Evolutionary conservation across 1,140 invertebrate species (phyloP).

Genomic region (Watersipora subatra): DNA sequence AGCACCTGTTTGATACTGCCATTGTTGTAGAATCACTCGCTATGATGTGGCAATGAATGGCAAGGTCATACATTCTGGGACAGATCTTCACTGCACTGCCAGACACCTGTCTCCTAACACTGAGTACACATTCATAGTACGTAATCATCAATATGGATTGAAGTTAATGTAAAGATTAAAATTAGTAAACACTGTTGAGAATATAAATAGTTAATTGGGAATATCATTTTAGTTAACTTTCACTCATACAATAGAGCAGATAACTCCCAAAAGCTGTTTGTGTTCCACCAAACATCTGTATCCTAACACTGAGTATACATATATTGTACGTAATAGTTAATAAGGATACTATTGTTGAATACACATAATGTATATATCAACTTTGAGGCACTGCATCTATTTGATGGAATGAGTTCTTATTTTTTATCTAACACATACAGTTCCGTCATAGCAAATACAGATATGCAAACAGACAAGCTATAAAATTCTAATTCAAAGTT

Average conservation of each 20-base stretch:
- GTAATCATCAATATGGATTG: slow-evolving; percentile 1
- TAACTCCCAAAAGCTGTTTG: not conserved
- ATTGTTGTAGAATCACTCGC: too few relatives aligned
- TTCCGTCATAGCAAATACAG: too few relatives aligned
- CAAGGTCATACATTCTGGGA: slow-evolving; percentile 34
- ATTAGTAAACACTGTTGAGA: not conserved
- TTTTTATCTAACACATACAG: too few relatives aligned
- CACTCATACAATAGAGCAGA: not conserved
- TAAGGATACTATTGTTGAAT: not conserved
- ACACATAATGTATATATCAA: not conserved
- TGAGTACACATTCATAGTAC: slow-evolving; percentile 35
- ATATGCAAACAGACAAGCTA: too few relatives aligned
- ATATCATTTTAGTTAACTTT: not conserved
- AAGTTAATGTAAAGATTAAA: not conserved
- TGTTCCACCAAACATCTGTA: slow-evolving; percentile 21
- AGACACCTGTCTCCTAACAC: slow-evolving; percentile 30
- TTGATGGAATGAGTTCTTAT: too few relatives aligned
- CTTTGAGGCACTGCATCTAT: not conserved
- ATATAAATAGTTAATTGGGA: not conserved
- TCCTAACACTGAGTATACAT: slow-evolving; percentile 36
- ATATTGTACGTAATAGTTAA: slow-evolving; percentile 22
- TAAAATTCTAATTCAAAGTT: too few relatives aligned
- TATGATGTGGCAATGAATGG: slow-evolving; percentile 36
- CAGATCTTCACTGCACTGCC: slow-evolving; percentile 23
- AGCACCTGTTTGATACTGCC: too few relatives aligned